Evolutionary conservation across 2,113 vertebrate species (phyloP), one percentile per base, ranked within the genome.

Genomic region (Plecotus auritus): DNA sequence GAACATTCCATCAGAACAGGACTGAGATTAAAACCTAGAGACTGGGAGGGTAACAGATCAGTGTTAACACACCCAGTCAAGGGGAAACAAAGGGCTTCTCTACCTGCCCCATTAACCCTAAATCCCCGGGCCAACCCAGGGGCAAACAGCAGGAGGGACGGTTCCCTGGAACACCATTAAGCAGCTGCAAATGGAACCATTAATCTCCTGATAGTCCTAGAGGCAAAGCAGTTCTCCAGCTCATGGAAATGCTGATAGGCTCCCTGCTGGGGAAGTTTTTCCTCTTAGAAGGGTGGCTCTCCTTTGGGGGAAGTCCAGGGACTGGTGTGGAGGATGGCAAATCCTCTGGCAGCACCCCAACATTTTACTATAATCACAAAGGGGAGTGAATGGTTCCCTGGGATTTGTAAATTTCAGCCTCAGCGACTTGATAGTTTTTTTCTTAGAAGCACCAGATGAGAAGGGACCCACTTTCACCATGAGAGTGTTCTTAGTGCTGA

Each of bases 11-110:
- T 49, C 93, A 84, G 67, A 92, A 86, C 74, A 42, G 73, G 64
- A 51, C 88, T 30, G 78, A 97, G 97, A 97, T 97, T 95, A 95
- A 97, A 94, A 95, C n/a, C 9, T 17, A 56, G 90, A 69, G 82
- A 28, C 69, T n/a, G 90, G 93, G n/a, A 80, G 95, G 80, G 70
- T 69, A 94, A 45, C n/a, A 30, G 78, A 93, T 67, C 67, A 69
- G 77, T 49, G 49, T 77, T 94, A 93, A 83, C 78, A 95, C 2
- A 74, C 42, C n/a, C 92, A 88, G 88, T 35, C 35, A 61, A 77
- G 88, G 88, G 90, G 93, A 96, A 97, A 97, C 61, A 85, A 90
- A 93, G 14, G n/a, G 73, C 73, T 88, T 92, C 82, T 80, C 95
- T 88, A 91, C 88, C 90, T 95, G 95, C 94, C 74, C 90, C 95